Percentiles rank a stretch among this genome's conserved stretches.
Conservation (phyloP, 2,113 vertebrate species). For the Anolis sagrei region DNA sequence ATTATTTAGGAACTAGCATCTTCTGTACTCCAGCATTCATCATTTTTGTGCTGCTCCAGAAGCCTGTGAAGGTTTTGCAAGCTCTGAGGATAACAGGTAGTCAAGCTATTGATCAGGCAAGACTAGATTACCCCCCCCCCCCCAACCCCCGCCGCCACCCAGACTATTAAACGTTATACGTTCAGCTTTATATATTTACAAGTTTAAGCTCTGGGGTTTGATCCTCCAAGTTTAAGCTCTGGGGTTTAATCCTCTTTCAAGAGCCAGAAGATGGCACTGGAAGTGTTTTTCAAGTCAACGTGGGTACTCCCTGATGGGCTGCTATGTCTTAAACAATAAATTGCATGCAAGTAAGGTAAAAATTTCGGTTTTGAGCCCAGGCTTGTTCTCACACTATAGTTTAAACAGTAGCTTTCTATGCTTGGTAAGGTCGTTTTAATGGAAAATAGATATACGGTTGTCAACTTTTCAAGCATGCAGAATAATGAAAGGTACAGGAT, state of each 20-base stretch:
- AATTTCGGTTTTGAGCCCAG: too few relatives aligned
- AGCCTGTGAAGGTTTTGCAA: too few relatives aligned
- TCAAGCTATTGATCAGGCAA: too few relatives aligned
- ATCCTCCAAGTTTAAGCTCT: background rate
- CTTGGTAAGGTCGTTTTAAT: background rate
- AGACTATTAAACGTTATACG: too few relatives aligned
- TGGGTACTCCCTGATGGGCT: background rate
- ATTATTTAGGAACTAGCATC: too few relatives aligned
- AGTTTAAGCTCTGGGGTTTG: too few relatives aligned
- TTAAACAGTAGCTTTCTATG: background rate
- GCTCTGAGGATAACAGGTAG: too few relatives aligned
- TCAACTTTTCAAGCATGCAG: background rate
- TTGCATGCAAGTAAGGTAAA: background rate
- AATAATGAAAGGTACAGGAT: background rate
- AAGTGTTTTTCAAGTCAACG: background rate
- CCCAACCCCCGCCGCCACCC: too few relatives aligned
- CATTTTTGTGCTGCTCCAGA: too few relatives aligned
- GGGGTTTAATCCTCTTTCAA: background rate
- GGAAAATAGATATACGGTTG: background rate
- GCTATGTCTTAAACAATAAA: background rate
- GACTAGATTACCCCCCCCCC: too few relatives aligned
- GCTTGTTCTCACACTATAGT: background rate
- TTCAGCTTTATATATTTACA: too few relatives aligned
- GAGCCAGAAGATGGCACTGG: background rate
- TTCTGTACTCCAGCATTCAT: too few relatives aligned